Evolutionary conservation across 2,113 vertebrate species (phyloP).

Genomic region (Phodopus roborovskii): DNA sequence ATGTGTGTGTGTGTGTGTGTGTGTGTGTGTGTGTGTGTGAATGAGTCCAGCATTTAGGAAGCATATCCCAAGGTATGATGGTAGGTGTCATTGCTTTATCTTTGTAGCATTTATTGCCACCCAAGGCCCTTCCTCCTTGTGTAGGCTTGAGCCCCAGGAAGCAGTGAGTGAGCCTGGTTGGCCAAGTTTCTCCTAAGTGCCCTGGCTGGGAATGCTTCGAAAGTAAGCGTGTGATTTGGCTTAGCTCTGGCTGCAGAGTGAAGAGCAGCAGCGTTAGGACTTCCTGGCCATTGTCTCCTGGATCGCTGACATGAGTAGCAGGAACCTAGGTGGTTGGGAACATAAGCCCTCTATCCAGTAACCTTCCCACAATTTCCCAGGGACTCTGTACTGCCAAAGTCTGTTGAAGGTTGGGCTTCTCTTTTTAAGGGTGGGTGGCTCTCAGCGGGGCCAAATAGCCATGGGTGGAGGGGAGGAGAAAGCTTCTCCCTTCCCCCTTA

Average conservation of each 20-base stretch:
- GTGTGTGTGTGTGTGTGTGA: background rate
- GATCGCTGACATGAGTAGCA: background rate
- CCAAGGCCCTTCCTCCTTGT: rapidly evolving
- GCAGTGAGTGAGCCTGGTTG: rapidly evolving
- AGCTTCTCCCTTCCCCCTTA: too few species aligned
- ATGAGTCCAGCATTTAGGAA: background rate
- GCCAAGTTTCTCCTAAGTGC: background rate
- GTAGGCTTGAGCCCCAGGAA: background rate
- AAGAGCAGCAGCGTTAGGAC: background rate
- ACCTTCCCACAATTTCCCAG: background rate
- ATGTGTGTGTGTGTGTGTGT: background rate
- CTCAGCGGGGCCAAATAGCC: background rate
- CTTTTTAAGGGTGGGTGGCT: background rate
- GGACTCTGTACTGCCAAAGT: background rate
- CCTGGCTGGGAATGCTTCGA: background rate
- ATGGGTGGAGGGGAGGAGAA: too few species aligned
- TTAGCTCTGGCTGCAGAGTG: background rate
- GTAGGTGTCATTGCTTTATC: background rate
- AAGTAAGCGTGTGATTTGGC: background rate
- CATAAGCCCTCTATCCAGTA: background rate
- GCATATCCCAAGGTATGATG: background rate
- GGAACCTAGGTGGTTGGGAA: background rate
- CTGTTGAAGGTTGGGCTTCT: background rate
- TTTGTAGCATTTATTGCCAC: background rate
- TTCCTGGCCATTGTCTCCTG: background rate